Evolutionary conservation across 2,797 vertebrate species (phyloP).

Genomic region (Melanotaenia nigrans): DNA sequence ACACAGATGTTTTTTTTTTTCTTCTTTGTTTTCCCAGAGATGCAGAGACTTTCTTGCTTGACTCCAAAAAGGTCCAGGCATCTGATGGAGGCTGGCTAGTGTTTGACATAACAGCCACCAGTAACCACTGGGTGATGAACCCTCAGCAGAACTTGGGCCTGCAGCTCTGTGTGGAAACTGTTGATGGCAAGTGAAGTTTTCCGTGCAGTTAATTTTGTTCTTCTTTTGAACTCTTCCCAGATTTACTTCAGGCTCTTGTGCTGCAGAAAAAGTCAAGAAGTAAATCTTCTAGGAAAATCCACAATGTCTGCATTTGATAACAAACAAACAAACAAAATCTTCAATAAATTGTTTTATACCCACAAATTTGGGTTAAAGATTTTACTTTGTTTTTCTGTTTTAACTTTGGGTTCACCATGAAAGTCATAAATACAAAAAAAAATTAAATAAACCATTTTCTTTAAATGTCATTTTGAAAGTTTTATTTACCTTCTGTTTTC

Average conservation of each 20-base stretch:
- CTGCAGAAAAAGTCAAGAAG: constrained; percentile 13
- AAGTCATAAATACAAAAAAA: constrained; percentile 14
- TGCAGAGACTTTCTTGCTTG: constrained; percentile 94
- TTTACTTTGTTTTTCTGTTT: constrained; percentile 17
- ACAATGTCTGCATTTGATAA: constrained; percentile 9
- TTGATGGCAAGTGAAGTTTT: constrained; percentile 87
- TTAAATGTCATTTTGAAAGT: constrained; percentile 24
- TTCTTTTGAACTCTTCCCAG: not conserved
- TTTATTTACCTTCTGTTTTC: constrained; percentile 47
- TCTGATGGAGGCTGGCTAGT: constrained; percentile 97
- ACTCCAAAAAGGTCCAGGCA: constrained; percentile 90
- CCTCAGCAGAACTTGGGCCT: constrained; percentile 97
- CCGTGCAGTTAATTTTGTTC: not conserved
- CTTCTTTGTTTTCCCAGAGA: constrained; percentile 83
- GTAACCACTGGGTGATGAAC: constrained; percentile 99
- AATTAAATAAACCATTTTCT: constrained; percentile 6
- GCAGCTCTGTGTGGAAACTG: constrained; percentile 94
- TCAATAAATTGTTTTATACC: constrained; percentile 12
- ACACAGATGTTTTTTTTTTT: not conserved
- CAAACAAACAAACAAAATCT: not conserved
- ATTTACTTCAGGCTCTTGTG: constrained; percentile 15
- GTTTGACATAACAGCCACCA: constrained; percentile 98
- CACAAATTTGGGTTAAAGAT: constrained; percentile 5
- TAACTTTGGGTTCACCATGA: constrained; percentile 10
- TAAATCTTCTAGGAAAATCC: constrained; percentile 12